Percentiles rank a stretch among this genome's conserved stretches.
These are phyloP conservation scores for Drosophila pullipes DNA, from an alignment of 2,888 invertebrate genomes.

Conservation along the genomic window DNA sequence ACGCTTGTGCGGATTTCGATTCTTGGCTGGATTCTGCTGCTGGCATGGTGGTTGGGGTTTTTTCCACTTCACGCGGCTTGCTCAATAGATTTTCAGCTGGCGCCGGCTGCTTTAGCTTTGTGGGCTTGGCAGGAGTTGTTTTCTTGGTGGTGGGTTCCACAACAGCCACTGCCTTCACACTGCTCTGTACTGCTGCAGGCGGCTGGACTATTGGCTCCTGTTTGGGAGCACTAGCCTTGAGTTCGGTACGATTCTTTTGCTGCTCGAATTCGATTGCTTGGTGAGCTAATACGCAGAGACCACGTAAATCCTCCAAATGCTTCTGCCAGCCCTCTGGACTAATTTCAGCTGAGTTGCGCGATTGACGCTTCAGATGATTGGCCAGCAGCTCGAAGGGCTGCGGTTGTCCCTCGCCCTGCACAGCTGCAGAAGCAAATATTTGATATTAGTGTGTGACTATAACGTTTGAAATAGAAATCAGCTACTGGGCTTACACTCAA, in stretches of 20 bases:
- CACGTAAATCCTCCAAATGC: constrained; percentile 83
- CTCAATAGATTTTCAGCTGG: constrained; percentile 14
- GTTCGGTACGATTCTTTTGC: constrained; percentile 83
- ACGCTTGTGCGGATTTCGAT: constrained; percentile 33
- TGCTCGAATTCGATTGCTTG: constrained; percentile 85
- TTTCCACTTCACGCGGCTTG: constrained; percentile 62
- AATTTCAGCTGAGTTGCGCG: constrained; percentile 79
- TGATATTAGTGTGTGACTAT: constrained; percentile 9
- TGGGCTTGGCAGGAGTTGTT: constrained; percentile 51
- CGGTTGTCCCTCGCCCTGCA: constrained; percentile 87
- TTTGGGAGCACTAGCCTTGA: constrained; percentile 78
- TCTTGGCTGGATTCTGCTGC: constrained; percentile 28
- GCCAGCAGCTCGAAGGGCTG: constrained; percentile 86
- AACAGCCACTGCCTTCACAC: constrained; percentile 57
- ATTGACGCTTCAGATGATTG: constrained; percentile 85
- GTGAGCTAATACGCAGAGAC: constrained; percentile 83
- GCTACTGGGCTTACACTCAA: constrained; percentile 89
- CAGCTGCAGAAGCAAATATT: constrained; percentile 85
- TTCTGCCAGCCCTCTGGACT: constrained; percentile 83
- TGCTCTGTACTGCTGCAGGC: constrained; percentile 20
- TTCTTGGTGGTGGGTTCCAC: constrained; percentile 60
- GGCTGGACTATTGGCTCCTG: constrained; percentile 80
- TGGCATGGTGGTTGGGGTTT: constrained; percentile 52
- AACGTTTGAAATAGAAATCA: neutral
- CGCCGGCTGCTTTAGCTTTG: constrained; percentile 18